Base-by-base conservation (phyloP, 2,797 vertebrate genomes). In the Astyanax mexicanus region DNA sequence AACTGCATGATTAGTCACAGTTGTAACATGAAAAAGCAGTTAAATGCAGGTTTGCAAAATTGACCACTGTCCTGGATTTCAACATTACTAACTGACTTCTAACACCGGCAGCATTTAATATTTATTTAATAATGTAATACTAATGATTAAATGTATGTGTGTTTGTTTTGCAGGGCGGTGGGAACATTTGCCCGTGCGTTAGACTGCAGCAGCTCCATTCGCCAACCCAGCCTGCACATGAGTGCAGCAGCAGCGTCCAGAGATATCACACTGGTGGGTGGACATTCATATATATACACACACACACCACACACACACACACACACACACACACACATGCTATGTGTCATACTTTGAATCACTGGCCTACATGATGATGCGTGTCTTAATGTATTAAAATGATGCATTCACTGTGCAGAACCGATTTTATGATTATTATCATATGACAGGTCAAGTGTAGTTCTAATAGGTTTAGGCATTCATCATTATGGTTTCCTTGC, bases 201-300 rank as follows among this genome's bases (percentile, higher is more conserved):
- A 61, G 97, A 98, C 85, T 98, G 97, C 87, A 98, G 96, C 92
- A 98, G 97, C 84, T 98, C 97, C 69, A 98, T 98, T 80, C 96
- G 97, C 68, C 97, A 98, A 87, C 97, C 97, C 45, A 98, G 96
- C 85, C 92, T 98, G 62, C 97, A 98, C 75, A 98, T 98, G 97
- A 98, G 97, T 3, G 97, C 97, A 0, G 96, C 97, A 0, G 97
- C 97, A 0, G 96, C 97, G 2, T 98, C 96, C 60, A 90, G 96
- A 65, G 97, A 98, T 85, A 98, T 98, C 86, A 98, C 97, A 0
- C 90, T 98, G 96, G 97, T 98, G 78, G 92, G 68, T 54, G 37
- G 17, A 40, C 1, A 72, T 9, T 10, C 10, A 44, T 52, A 13
- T 40, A 40, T 49, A n/a, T n/a, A n/a, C n/a, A 15, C 64, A 57